Conservation (phyloP, 2,888 invertebrate species). For the Leptopterna dolabrata region DNA sequence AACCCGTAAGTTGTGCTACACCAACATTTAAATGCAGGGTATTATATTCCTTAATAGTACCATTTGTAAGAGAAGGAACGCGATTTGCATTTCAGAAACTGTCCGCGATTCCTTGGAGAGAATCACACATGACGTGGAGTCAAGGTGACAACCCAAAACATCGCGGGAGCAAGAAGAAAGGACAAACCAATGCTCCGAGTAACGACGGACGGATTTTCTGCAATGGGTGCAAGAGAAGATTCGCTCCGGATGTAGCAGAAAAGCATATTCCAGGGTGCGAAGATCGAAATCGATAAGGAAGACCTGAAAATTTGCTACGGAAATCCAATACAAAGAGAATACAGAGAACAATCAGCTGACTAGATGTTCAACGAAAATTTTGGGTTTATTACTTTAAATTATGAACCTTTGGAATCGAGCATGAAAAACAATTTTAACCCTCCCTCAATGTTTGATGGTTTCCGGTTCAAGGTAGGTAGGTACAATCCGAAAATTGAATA, state of each 20-base stretch:
- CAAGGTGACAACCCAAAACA: background rate
- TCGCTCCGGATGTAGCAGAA: conserved; percentile 39
- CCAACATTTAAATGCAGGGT: background rate
- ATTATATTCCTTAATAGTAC: background rate
- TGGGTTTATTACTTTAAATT: too few species aligned
- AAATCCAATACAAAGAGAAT: too few species aligned
- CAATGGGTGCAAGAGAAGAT: conserved; percentile 23
- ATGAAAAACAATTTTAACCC: too few species aligned
- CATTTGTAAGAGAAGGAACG: background rate
- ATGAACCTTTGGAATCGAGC: too few species aligned
- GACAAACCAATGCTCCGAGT: background rate
- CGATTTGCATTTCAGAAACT: conserved; percentile 19
- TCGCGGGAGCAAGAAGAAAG: background rate
- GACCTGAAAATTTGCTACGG: too few species aligned
- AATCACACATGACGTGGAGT: conserved; percentile 24
- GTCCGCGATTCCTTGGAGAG: conserved; percentile 49
- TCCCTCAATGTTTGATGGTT: too few species aligned
- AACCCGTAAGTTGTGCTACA: conserved; percentile 16
- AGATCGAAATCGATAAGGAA: background rate
- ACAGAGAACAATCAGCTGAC: too few species aligned
- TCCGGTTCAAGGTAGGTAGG: too few species aligned
- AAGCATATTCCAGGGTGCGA: conserved; percentile 43
- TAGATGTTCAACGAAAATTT: too few species aligned
- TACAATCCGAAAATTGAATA: too few species aligned
- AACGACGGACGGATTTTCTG: conserved; percentile 20